These are phyloP conservation scores for Leptopilina drosophilae DNA, from an alignment of 2,888 invertebrate genomes.

Conservation along the genomic window DNA sequence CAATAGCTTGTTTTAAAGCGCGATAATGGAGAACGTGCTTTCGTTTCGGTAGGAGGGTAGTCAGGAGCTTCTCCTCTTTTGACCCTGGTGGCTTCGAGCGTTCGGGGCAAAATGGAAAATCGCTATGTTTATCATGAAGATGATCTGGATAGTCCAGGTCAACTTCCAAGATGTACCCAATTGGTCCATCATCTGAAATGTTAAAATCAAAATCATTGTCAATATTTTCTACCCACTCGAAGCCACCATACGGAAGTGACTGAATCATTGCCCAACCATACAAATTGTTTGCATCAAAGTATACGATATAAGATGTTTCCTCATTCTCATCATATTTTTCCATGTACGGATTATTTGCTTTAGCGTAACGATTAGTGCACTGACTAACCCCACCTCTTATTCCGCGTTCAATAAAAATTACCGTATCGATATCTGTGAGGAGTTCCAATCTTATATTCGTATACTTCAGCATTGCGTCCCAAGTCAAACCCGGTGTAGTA, in stretches of 20 bases:
- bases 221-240: constrained; percentile 28
- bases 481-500: no score
- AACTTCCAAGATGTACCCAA: constrained; percentile 40
- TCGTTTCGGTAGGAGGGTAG: constrained; percentile 59
- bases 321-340: no score
- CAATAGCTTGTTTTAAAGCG: constrained; percentile 65
- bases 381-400: no score
- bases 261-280: constrained; percentile 42
- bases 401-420: no score
- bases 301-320: neutral
- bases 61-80: constrained; percentile 59
- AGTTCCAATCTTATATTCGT: no score
- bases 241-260: neutral
- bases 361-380: no score
- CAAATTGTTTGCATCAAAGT: constrained; percentile 39
- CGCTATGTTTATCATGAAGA: constrained; percentile 35
- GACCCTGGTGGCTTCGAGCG: constrained; percentile 52
- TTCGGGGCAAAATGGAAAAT: constrained; percentile 59
- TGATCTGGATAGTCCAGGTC: constrained; percentile 36
- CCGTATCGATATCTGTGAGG: no score
- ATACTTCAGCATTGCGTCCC: no score
- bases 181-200: neutral
- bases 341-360: no score
- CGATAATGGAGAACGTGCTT: constrained; percentile 38
- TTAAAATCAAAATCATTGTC: neutral